These are phyloP conservation scores for Lontra canadensis DNA, from an alignment of 2,113 vertebrate genomes.

Conservation along the genomic window DNA sequence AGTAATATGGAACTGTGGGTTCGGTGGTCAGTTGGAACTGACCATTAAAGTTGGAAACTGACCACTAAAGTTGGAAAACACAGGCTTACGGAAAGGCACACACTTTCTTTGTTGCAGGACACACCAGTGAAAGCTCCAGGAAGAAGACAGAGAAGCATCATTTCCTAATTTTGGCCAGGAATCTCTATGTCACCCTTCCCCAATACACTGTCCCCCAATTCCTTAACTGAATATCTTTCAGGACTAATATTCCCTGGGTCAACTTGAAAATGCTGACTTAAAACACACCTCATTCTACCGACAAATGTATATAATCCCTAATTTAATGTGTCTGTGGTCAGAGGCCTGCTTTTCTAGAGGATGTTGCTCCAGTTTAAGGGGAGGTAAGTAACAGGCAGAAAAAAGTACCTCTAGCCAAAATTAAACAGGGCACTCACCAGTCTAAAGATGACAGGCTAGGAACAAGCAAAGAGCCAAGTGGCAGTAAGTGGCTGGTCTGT, in stretches of 20 bases:
- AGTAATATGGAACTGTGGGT: neutral
- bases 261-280: neutral
- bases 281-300: neutral
- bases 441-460: neutral
- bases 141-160: neutral
- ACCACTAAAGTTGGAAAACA: neutral
- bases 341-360: neutral
- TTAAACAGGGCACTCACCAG: neutral
- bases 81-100: neutral
- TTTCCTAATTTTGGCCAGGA: constrained; percentile 17
- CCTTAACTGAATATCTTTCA: neutral
- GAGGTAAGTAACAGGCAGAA: neutral
- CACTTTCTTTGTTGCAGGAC: neutral
- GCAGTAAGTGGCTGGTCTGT: neutral
- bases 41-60: too few species aligned
- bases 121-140: neutral
- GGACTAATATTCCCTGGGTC: neutral
- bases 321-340: neutral
- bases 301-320: neutral
- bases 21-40: neutral
- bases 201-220: neutral
- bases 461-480: neutral
- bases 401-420: neutral
- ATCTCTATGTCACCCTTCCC: neutral
- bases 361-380: neutral